These are phyloP conservation scores for Lagopus muta DNA, from an alignment of 2,113 vertebrate species.

Conservation along the genomic window DNA sequence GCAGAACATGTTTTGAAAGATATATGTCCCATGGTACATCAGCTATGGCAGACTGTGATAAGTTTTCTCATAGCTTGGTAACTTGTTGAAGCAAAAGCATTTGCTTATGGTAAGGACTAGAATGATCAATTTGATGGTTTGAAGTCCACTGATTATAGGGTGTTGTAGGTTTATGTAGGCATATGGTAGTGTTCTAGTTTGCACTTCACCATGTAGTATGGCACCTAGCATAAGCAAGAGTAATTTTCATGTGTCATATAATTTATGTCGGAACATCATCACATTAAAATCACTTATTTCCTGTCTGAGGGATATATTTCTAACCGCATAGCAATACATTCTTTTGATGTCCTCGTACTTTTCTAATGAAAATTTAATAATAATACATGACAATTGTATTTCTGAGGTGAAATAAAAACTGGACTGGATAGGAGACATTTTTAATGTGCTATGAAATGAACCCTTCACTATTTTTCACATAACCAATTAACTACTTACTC, in stretches of 20 bases:
- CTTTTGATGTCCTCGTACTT: background rate
- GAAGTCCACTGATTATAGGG: constrained; percentile 24
- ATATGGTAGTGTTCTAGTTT: background rate
- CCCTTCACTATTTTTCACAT: constrained; percentile 23
- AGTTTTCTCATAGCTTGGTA: background rate
- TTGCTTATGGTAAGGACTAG: background rate
- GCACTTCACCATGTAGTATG: background rate
- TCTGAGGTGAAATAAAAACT: constrained; percentile 21
- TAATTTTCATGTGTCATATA: background rate
- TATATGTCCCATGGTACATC: background rate
- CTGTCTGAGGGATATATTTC: constrained; percentile 23
- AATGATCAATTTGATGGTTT: constrained; percentile 30
- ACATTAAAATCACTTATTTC: background rate
- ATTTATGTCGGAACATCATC: background rate
- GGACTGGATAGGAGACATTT: background rate
- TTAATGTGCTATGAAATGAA: constrained; percentile 4
- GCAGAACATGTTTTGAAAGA: constrained; percentile 35
- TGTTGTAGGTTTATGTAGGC: background rate
- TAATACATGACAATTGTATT: background rate
- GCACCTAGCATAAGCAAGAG: background rate
- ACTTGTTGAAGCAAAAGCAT: constrained; percentile 21
- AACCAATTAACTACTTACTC: constrained; percentile 12
- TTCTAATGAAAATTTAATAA: background rate
- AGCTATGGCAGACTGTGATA: constrained; percentile 9
- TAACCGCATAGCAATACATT: background rate